These are phyloP conservation scores for Catostomus latipinnis DNA, from an alignment of 2,797 vertebrate species.

Conservation along the genomic window DNA sequence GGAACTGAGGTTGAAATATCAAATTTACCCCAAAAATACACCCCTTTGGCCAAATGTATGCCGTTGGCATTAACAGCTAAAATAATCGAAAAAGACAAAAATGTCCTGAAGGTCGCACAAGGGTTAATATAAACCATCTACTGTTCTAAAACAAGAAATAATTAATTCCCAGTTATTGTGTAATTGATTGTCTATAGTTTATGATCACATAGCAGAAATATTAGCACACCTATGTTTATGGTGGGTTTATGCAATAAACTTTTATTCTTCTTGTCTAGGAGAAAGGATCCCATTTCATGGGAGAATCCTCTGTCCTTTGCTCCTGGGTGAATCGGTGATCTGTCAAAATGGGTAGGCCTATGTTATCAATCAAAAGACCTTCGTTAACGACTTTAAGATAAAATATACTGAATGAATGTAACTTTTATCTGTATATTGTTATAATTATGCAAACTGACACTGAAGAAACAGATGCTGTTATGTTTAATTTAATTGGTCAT, in stretches of 20 bases:
- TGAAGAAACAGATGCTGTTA: not conserved
- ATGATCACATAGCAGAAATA: not conserved
- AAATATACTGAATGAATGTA: not conserved
- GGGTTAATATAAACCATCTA: not conserved
- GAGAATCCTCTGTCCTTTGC: slow-evolving; percentile 79
- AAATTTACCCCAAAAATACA: too few species aligned
- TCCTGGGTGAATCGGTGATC: slow-evolving; percentile 80
- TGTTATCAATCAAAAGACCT: slow-evolving; percentile 51
- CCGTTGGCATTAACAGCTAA: too few species aligned
- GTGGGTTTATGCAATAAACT: not conserved
- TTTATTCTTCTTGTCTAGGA: slow-evolving; percentile 69
- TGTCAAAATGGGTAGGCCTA: slow-evolving; percentile 93
- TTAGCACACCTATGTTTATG: not conserved
- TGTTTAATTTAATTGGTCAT: not conserved
- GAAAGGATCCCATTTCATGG: slow-evolving; percentile 72
- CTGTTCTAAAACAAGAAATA: not conserved
- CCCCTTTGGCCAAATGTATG: too few species aligned
- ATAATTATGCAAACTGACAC: too few species aligned
- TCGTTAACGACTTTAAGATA: not conserved
- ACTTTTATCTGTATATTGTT: too few species aligned
- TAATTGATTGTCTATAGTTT: not conserved
- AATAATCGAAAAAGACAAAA: too few species aligned
- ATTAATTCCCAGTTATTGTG: not conserved
- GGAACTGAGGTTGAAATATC: too few species aligned
- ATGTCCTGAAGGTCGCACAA: too few species aligned